Evolutionary conservation across 1,140 invertebrate species (phyloP).

Genomic region (Heliconius himera): DNA sequence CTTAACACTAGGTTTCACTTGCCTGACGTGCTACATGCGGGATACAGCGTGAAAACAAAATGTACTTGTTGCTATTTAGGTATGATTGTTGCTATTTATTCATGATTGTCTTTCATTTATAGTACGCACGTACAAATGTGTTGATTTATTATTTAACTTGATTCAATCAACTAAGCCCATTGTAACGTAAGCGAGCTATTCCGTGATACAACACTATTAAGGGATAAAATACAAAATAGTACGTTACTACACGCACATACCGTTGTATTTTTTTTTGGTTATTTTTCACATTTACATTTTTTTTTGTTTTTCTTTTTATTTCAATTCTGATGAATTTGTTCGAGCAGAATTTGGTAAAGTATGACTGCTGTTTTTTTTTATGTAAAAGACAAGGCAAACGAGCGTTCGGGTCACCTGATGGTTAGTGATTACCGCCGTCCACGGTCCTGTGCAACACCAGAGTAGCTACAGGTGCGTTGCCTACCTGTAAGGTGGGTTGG

Average conservation of each 20-base stretch:
- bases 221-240: background rate
- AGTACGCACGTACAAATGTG: background rate
- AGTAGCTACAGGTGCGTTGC: no score
- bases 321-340: no score
- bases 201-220: background rate
- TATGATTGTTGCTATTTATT: background rate
- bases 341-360: no score
- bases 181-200: background rate
- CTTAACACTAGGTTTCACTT: no score
- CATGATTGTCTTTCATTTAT: background rate
- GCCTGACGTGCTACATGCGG: no score
- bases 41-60: background rate
- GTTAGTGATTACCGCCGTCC: no score
- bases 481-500: no score
- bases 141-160: slow-evolving; percentile 8
- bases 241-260: background rate
- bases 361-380: no score
- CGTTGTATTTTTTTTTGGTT: background rate
- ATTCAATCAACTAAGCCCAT: slow-evolving; percentile 5
- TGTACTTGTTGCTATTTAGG: background rate
- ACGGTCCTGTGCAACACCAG: no score
- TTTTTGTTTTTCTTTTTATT: no score
- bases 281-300: background rate
- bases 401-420: no score
- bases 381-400: no score